phyloP scores from a whole-genome alignment of 2,888 invertebrate genomes.

The Orthosia incerta region DNA sequence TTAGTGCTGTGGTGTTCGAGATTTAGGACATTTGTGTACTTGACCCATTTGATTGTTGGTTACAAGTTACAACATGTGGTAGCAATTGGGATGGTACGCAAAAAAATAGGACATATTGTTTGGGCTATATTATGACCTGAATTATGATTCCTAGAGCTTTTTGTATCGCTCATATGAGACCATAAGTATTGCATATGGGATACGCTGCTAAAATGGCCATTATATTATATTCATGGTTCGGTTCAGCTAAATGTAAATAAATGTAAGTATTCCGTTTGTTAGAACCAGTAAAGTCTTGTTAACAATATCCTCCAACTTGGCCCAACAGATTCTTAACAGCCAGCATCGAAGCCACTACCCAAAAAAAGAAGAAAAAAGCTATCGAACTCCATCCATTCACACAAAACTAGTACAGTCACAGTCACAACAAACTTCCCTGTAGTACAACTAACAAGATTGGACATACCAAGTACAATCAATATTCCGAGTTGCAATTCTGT shows the following conservation, averaged over 20 bases:
- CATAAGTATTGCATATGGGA: background rate
- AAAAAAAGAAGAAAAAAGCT: background rate
- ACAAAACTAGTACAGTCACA: conserved; percentile 41
- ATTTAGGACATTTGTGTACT: conserved; percentile 31
- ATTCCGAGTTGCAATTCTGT: conserved; percentile 71
- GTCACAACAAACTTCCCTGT: conserved; percentile 38
- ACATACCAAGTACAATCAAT: conserved; percentile 62
- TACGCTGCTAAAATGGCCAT: too few relatives aligned
- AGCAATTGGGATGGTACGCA: conserved; percentile 21
- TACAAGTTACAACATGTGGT: conserved; percentile 47
- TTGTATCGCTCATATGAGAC: background rate
- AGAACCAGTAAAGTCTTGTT: background rate
- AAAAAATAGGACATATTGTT: conserved; percentile 21
- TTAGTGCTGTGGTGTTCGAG: background rate
- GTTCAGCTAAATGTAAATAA: too few relatives aligned
- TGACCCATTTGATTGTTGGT: conserved; percentile 44
- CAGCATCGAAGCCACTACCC: background rate
- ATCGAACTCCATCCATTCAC: background rate
- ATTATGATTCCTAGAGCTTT: background rate
- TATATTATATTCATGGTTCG: too few relatives aligned
- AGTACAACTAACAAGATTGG: conserved; percentile 50
- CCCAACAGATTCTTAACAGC: background rate
- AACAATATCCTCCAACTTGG: background rate
- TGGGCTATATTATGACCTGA: conserved; percentile 8
- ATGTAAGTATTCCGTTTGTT: too few relatives aligned